A percentile compares a stretch with the other conserved stretches of the same genome.
Conservation (phyloP, 2,797 vertebrate species). For the Rhynchonycteris naso region DNA sequence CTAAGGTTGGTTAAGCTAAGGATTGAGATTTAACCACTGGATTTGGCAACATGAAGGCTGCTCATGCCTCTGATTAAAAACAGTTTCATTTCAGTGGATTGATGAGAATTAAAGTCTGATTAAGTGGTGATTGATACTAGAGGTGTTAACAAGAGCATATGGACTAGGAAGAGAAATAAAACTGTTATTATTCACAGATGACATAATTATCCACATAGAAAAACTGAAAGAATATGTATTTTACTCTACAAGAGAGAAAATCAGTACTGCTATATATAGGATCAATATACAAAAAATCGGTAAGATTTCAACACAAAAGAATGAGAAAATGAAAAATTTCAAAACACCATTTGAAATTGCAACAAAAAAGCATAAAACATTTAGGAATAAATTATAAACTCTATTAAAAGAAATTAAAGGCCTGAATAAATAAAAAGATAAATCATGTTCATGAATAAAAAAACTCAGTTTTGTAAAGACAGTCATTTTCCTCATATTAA, state of each 20-base stretch:
- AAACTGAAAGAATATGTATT: not conserved
- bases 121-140: not conserved
- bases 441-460: not conserved
- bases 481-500: not conserved
- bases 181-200: not conserved
- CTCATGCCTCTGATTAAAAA: not conserved
- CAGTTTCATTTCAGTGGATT: not conserved
- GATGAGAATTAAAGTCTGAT: not conserved
- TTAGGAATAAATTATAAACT: not conserved
- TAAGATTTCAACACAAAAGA: not conserved
- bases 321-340: not conserved
- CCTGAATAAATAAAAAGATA: not conserved
- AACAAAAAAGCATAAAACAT: not conserved
- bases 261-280: not conserved
- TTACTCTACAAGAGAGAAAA: not conserved
- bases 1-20: not conserved
- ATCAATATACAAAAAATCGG: not conserved
- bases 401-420: constrained; percentile 3
- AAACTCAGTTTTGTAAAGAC: constrained; percentile 34
- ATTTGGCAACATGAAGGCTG: not conserved
- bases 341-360: not conserved
- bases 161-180: not conserved
- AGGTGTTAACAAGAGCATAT: not conserved
- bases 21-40: not conserved
- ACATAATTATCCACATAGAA: not conserved